Conservation (phyloP, 2,797 vertebrate genomes). For the Zenarchopterus dispar region DNA sequence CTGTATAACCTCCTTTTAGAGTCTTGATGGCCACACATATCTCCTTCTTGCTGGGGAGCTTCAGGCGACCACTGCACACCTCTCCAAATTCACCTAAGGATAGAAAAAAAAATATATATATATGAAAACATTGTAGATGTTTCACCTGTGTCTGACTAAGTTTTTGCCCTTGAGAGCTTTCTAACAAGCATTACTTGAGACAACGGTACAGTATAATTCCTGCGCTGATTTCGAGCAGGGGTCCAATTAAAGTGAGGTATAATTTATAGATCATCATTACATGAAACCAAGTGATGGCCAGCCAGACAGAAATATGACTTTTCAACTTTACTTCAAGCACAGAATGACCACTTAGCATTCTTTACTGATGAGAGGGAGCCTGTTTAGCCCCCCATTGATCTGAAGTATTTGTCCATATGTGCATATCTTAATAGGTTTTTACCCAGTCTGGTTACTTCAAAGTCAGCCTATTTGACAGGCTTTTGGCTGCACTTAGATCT, state of each 20-base stretch:
- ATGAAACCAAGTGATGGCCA: background rate
- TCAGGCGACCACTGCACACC: conserved; percentile 95
- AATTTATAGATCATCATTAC: no score
- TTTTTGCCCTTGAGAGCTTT: background rate
- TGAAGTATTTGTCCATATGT: conserved; percentile 7
- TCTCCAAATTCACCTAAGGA: conserved; percentile 94
- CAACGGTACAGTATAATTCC: background rate
- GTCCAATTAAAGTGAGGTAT: no score
- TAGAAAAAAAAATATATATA: background rate
- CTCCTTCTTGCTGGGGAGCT: conserved; percentile 95
- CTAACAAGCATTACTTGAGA: no score
- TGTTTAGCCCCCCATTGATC: background rate
- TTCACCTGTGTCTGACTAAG: background rate
- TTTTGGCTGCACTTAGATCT: conserved; percentile 47
- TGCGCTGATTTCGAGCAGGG: background rate
- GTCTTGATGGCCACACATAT: conserved; percentile 98
- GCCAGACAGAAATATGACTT: conserved; percentile 12
- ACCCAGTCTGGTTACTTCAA: conserved; percentile 58
- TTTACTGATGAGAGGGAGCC: conserved; percentile 17
- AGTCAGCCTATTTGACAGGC: conserved; percentile 57
- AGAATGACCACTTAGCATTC: conserved; percentile 54
- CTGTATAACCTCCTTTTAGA: conserved; percentile 95
- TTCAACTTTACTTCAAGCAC: conserved; percentile 17
- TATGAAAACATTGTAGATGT: background rate
- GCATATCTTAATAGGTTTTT: conserved; percentile 35